Evolutionary conservation across 1,140 invertebrate genomes (phyloP).

Genomic region (Heliothis virescens): DNA sequence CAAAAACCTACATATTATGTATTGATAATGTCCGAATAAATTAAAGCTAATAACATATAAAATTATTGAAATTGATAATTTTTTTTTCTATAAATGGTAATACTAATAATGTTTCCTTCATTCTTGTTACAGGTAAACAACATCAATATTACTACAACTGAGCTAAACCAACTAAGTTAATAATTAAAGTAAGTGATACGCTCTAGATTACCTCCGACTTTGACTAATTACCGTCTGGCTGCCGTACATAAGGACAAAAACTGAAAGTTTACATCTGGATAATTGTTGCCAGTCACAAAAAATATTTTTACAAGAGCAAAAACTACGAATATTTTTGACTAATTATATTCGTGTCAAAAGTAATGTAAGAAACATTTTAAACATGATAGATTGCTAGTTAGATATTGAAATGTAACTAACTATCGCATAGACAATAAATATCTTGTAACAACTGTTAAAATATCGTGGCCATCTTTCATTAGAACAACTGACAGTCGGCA

Average conservation of each 20-base stretch:
- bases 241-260: slow-evolving; percentile 12
- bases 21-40: no score
- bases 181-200: neutral
- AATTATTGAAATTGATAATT: no score
- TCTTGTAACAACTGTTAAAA: neutral
- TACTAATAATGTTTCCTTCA: neutral
- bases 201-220: neutral
- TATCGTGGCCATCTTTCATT: slow-evolving; percentile 28
- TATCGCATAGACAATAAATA: neutral
- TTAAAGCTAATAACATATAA: no score
- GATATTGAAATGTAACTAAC: slow-evolving; percentile 21
- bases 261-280: neutral
- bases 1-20: no score
- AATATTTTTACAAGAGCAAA: neutral
- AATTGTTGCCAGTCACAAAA: neutral
- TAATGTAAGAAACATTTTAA: slow-evolving; percentile 8
- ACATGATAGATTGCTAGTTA: neutral
- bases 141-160: slow-evolving; percentile 10
- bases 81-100: no score
- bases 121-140: slow-evolving; percentile 43
- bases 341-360: neutral
- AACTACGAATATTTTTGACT: neutral
- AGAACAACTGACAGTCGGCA: slow-evolving; percentile 25
- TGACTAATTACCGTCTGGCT: slow-evolving; percentile 19
- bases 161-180: neutral